Base-by-base conservation (phyloP, 2,797 vertebrate species). In the Nannoperca obscura region DNA sequence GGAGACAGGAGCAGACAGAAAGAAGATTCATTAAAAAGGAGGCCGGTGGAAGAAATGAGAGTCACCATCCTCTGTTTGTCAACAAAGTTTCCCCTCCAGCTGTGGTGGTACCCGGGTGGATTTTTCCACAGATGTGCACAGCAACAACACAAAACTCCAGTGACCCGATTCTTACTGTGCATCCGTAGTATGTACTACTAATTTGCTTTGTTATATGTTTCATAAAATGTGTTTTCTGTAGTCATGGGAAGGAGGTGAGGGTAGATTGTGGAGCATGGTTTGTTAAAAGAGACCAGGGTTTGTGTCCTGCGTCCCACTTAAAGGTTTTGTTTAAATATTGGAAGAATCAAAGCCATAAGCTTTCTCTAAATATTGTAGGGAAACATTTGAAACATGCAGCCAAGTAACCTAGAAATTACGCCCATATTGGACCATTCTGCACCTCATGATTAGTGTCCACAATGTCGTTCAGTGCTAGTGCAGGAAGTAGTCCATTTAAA, bases 21-120 rank as follows among this genome's bases (percentile, higher is more conserved):
- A 32, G 52, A 74, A 69, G 76, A 78, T 46, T 76, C 79, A 77
- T 68, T 9, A 36, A 36, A n/a, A 73, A 61, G 34, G 13, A 24
- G 15, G 30, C 5, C n/a, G 72, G 24, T 68, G 86, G 65, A 81
- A 73, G 63, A 78, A 84, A 74, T 61, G 61, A 79, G 66, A 30
- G 81, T 75, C 62, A 52, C 62, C 54, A 20, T 10, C 15, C 38
- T 68, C 19, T 81, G 74, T 90, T 90, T 87, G 87, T 87, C 86
- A 90, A 91, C 83, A 92, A 61, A 54, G 44, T 61, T 71, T 70
- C 38, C 75, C 83, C 81, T 84, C 69, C 64, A 78, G 83, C 88
- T 80, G 64, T 44, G 75, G 46, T 20, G 73, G 3, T 53, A 7
- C 22, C 61, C 44, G 22, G 49, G 8, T 59, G 57, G 60, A 13